Evolutionary conservation across 2,797 vertebrate species (phyloP).

Genomic region (Sandelia bainsii): DNA sequence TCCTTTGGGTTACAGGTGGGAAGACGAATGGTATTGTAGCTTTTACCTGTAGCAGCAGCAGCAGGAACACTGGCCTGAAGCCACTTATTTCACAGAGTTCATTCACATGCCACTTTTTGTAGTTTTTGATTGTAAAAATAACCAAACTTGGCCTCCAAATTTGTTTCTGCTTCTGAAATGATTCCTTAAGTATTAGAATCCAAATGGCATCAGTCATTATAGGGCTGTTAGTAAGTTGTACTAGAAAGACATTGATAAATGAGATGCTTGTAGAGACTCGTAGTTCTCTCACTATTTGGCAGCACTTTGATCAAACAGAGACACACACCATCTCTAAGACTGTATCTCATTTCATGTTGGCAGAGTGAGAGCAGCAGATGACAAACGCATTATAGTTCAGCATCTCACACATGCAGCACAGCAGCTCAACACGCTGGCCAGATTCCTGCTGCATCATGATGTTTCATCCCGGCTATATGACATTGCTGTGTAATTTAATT

Average conservation of each 20-base stretch:
- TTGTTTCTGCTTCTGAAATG: no score
- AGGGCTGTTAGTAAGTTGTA: not conserved
- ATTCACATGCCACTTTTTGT: not conserved
- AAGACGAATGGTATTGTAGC: constrained; percentile 38
- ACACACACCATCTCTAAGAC: constrained; percentile 14
- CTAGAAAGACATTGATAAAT: constrained; percentile 12
- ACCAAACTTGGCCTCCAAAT: no score
- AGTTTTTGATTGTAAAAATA: constrained; percentile 3
- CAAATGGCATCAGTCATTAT: constrained; percentile 3
- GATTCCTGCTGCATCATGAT: constrained; percentile 55
- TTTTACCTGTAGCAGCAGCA: constrained; percentile 6
- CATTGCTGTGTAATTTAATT: constrained; percentile 48
- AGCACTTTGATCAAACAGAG: constrained; percentile 22
- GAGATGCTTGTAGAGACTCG: constrained; percentile 1
- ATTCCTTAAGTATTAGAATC: not conserved
- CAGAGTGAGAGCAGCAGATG: constrained; percentile 13
- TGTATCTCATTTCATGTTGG: constrained; percentile 29
- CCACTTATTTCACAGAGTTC: constrained; percentile 20
- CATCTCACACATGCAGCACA: not conserved
- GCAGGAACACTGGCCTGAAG: constrained; percentile 34
- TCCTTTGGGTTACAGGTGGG: constrained; percentile 37
- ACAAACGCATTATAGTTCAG: constrained; percentile 42
- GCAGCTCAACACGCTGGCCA: constrained; percentile 1
- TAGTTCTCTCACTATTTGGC: constrained; percentile 12
- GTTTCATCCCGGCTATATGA: constrained; percentile 49